These are phyloP conservation scores for Lithophane semibrunnea DNA, from an alignment of 2,888 invertebrate genomes.

Conservation along the genomic window DNA sequence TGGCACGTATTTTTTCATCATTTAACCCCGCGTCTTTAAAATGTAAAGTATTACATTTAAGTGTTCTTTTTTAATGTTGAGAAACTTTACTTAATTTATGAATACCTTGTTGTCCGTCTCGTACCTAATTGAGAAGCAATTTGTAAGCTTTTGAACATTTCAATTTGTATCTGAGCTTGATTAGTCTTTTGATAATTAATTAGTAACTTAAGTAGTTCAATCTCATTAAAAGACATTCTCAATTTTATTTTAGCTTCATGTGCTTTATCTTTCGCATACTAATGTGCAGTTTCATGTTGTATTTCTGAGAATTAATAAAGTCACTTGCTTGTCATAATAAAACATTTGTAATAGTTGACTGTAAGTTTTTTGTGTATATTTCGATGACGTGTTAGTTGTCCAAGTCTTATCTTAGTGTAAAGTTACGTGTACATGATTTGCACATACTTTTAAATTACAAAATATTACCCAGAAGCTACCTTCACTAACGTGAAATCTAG, in stretches of 20 bases:
- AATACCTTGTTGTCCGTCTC: constrained; percentile 11
- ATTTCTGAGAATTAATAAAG: background rate
- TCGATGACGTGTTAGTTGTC: background rate
- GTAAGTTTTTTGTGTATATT: background rate
- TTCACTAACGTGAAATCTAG: constrained; percentile 3
- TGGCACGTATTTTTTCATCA: constrained; percentile 10
- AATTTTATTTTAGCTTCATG: background rate
- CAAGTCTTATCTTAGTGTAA: background rate
- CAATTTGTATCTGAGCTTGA: constrained; percentile 12
- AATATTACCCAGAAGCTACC: constrained; percentile 2
- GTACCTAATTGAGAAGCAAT: constrained; percentile 11
- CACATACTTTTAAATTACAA: constrained; percentile 1
- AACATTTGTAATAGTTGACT: background rate
- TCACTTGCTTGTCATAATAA: constrained; percentile 3
- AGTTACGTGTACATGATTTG: background rate
- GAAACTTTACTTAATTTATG: background rate
- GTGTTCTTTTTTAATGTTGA: background rate
- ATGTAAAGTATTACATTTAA: background rate
- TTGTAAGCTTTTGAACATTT: constrained; percentile 21
- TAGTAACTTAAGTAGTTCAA: constrained; percentile 7
- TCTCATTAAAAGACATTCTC: constrained; percentile 12
- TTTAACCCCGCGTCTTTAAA: constrained; percentile 10
- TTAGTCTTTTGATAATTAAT: constrained; percentile 3
- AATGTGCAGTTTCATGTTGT: constrained; percentile 2
- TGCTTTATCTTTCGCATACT: constrained; percentile 13